Evolutionary conservation across 1,140 invertebrate genomes (phyloP).

Genomic region (Palaemon carinicauda): DNA sequence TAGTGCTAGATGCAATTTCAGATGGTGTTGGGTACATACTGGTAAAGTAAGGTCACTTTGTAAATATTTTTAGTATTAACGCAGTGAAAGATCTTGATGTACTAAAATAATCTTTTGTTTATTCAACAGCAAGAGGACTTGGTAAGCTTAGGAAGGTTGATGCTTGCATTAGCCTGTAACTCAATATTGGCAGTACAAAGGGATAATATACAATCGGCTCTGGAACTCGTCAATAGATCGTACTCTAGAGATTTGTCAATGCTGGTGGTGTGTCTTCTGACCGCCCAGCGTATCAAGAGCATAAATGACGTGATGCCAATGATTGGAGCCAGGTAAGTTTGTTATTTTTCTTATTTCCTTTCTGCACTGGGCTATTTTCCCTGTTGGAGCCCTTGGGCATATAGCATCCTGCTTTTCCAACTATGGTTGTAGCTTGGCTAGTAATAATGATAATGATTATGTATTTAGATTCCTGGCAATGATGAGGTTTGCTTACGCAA

Average conservation of each 20-base stretch:
- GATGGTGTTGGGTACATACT: no score
- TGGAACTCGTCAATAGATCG: slow-evolving; percentile 78
- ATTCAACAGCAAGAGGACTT: slow-evolving; percentile 85
- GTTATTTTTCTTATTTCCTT: no score
- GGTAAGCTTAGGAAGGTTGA: slow-evolving; percentile 86
- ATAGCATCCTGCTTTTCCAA: no score
- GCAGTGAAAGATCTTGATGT: background rate
- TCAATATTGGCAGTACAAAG: slow-evolving; percentile 85
- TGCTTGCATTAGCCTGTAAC: slow-evolving; percentile 90
- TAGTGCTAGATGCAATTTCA: no score
- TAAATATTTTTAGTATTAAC: background rate
- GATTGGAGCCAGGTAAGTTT: slow-evolving; percentile 78
- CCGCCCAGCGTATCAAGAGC: slow-evolving; percentile 67
- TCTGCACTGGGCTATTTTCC: no score
- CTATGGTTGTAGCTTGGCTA: no score
- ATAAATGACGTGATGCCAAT: slow-evolving; percentile 98
- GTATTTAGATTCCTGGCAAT: no score
- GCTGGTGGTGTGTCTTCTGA: slow-evolving; percentile 81
- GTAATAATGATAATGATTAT: no score
- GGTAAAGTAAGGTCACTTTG: background rate
- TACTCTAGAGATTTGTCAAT: slow-evolving; percentile 89
- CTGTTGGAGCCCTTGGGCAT: no score
- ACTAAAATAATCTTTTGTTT: background rate
- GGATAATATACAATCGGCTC: slow-evolving; percentile 83
- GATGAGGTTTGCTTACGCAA: no score